Evolutionary conservation across 2,888 invertebrate genomes (phyloP).

Genomic region (Chloromyia formosa): DNA sequence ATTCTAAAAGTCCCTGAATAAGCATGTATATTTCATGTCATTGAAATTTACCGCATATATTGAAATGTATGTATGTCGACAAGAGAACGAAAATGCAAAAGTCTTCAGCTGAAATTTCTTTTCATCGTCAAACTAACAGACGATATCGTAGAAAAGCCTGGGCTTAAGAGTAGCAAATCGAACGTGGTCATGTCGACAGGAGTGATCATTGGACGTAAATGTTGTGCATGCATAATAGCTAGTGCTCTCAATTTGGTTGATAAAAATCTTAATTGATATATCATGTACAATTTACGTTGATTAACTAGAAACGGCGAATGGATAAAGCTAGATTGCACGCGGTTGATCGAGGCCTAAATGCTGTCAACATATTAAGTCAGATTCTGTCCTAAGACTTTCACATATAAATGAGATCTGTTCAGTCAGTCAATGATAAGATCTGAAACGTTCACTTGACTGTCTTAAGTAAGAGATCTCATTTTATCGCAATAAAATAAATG

Average conservation of each 20-base stretch:
- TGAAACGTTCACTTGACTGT: slow-evolving; percentile 16
- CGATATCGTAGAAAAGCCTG: background rate
- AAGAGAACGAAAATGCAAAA: background rate
- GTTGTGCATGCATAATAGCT: slow-evolving; percentile 29
- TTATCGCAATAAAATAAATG: background rate
- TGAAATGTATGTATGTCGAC: slow-evolving; percentile 21
- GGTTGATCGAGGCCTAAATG: slow-evolving; percentile 32
- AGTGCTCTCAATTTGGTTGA: slow-evolving; percentile 40
- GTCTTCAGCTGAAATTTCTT: slow-evolving; percentile 30
- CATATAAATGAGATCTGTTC: background rate
- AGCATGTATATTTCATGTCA: slow-evolving; percentile 34
- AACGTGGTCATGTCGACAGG: background rate
- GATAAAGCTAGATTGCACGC: slow-evolving; percentile 29
- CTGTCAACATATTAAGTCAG: slow-evolving; percentile 21
- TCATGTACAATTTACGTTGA: slow-evolving; percentile 44
- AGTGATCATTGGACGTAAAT: background rate
- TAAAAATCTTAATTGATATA: slow-evolving; percentile 47
- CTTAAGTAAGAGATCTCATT: background rate
- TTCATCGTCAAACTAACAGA: slow-evolving; percentile 3
- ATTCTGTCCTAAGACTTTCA: slow-evolving; percentile 36
- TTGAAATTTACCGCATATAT: slow-evolving; percentile 14
- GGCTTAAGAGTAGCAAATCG: background rate
- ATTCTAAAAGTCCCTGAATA: background rate
- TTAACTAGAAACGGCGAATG: slow-evolving; percentile 39
- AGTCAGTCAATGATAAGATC: background rate